Base-by-base conservation (phyloP, 2,113 vertebrate species). In the Cynocephalus volans region DNA sequence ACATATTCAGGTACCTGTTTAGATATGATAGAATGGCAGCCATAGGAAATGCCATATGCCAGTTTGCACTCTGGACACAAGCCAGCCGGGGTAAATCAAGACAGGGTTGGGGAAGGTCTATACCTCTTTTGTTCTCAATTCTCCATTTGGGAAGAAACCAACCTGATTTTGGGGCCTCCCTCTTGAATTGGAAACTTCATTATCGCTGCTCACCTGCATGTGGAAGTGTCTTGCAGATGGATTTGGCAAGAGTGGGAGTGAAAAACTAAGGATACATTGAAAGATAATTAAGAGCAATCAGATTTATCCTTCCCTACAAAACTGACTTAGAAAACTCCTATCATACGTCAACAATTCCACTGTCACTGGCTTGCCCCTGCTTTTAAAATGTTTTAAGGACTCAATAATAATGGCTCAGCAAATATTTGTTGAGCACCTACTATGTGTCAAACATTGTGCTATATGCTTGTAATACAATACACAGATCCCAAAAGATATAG, bases 311-410 rank as follows among this genome's bases (percentile, higher is more conserved):
- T 12, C 36, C n/a, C 52, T n/a, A 5, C n/a, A 31, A 31, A 45
- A 15, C 18, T 1, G 1, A 23, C 8, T 2, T 8, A 72, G 48
- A 9, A 48, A 36, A 13, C 4, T 11, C 65, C 13, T 65, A 65
- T 76, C 11, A 2, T 0, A 1, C 15, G 11, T 3, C 50, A 24
- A 36, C 21, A 28, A 14, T 1, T 10, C 3, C 69, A 13, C 21
- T 3, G 5, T 41, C 41, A 41, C 41, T 41, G 41, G 41, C 41
- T 41, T 41, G 41, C 41, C 41, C 41, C 41, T 41, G 41, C 41
- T 41, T 41, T 41, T 41, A 41, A 41, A 41, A 41, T 41, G 41
- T 41, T 41, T 41, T 41, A 41, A 41, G 4, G 41, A 41, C 41
- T 41, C 41, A 41, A 41, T 41, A 41, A 41, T 41, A 41, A 41